Conservation (phyloP, 2,888 invertebrate species). For the Lithophane ornitopus region DNA sequence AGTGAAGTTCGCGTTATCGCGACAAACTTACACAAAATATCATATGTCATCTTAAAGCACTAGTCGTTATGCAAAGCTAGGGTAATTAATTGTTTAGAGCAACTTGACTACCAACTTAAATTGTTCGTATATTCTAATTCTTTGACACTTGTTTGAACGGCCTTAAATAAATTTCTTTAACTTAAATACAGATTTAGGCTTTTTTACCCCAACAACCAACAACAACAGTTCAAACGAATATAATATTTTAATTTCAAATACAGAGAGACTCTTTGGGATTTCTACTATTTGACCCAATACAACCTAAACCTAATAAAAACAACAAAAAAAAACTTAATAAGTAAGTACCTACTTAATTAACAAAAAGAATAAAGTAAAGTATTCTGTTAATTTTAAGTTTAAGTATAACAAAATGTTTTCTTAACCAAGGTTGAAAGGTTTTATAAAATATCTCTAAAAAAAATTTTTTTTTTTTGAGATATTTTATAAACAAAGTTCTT, state of each 20-base stretch:
- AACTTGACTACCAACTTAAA: neutral
- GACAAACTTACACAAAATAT: neutral
- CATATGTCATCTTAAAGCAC: too few species aligned
- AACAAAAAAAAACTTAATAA: neutral
- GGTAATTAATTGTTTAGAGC: neutral
- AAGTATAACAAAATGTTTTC: too few species aligned
- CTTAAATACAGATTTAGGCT: neutral
- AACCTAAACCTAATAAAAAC: neutral
- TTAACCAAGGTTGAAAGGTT: neutral
- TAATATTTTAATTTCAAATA: too few species aligned
- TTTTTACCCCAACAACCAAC: neutral
- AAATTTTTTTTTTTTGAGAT: neutral
- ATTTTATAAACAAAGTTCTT: neutral
- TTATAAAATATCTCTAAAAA: too few species aligned
- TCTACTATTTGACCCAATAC: neutral
- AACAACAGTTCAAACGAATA: neutral
- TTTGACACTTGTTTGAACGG: neutral
- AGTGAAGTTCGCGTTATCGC: too few species aligned
- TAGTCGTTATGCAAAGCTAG: neutral
- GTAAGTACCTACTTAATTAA: neutral
- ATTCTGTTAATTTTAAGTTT: neutral
- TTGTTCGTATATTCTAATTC: neutral
- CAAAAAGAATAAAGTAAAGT: neutral
- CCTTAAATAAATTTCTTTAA: too few species aligned
- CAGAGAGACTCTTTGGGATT: too few species aligned